Conservation (phyloP, 2,113 vertebrate species). For the Sporophila hypoxantha region DNA sequence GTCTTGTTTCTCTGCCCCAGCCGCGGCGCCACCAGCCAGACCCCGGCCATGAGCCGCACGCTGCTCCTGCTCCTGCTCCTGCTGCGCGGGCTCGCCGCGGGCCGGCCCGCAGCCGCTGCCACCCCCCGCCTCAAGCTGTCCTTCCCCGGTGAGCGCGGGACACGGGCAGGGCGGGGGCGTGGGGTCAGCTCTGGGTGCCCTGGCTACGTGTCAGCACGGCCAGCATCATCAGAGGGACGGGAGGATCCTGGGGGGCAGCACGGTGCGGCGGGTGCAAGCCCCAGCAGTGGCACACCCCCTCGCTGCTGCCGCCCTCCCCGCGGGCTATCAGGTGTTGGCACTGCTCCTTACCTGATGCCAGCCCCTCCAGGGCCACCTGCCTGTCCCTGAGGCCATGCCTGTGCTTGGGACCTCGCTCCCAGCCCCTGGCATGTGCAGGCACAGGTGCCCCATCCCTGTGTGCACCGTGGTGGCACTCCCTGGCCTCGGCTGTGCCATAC, state of each 20-base stretch:
- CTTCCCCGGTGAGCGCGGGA: constrained; percentile 5
- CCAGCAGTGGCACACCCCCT: rapidly evolving
- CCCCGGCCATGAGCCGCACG: neutral
- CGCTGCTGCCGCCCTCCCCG: neutral
- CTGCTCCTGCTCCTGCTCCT: constrained; percentile 22
- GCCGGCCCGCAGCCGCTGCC: neutral
- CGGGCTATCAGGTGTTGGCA: rapidly evolving
- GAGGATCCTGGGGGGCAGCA: neutral
- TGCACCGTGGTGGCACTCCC: rapidly evolving
- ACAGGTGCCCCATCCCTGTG: neutral
- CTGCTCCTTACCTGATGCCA: neutral
- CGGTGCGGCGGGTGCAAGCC: neutral
- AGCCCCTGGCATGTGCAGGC: rapidly evolving
- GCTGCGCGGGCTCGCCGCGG: neutral
- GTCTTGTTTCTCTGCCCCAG: constrained; percentile 16
- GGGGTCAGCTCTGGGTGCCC: rapidly evolving
- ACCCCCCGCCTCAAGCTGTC: constrained; percentile 42
- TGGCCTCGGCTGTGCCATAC: neutral
- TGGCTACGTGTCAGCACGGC: neutral
- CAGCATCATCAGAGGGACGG: rapidly evolving
- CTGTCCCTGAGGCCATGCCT: neutral
- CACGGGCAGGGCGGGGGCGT: neutral
- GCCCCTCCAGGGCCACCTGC: neutral
- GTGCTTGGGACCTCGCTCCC: neutral
- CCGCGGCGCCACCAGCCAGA: neutral